Base-by-base conservation (phyloP, 2,113 vertebrate species). In the Chionis minor region DNA sequence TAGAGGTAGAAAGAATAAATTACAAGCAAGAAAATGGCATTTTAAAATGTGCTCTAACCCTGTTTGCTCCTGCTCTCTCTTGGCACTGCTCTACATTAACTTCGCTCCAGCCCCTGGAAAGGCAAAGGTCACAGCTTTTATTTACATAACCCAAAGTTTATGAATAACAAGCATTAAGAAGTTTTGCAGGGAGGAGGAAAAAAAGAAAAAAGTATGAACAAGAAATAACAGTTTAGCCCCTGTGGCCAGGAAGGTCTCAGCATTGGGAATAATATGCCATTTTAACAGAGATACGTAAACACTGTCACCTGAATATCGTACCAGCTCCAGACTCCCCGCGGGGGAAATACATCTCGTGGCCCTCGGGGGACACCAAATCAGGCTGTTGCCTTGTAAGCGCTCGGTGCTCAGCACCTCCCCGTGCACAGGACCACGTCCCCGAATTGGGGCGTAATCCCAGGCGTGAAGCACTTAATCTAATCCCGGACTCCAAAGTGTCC, bases 1-100 rank as follows among this genome's bases (percentile, higher is more conserved):
- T 73, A 49, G 45, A 59, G 67, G 89, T 86, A 91, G 35, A 65
- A 92, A 84, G 90, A 91, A 90, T 93, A 93, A 94, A 91, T 91
- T 92, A 93, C 71, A 86, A 85, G 47, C 32, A 54, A 84, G 79
- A 75, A 86, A 92, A 83, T 35, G 44, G 59, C 74, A 81, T 90
- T 92, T 95, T 59, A 77, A 92, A 90, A 91, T 30, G 52, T 33
- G 32, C 45, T 94, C 33, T 90, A 83, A 93, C 81, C 86, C 79
- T 47, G 28, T 74, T 85, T 85, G 67, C 79, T 88, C 62, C 38
- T 67, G 14, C 44, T 73, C 9, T 52, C 44, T 70, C 66, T 86
- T 63, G 35, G 82, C 40, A 33, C 40, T 55, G 72, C 23, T 81
- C 55, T 55, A 12, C 75, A 51, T 52, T 69, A 71, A 72, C 78